phyloP scores from a whole-genome alignment of 2,797 vertebrate species.

The Paratrypauchen microcephalus region DNA sequence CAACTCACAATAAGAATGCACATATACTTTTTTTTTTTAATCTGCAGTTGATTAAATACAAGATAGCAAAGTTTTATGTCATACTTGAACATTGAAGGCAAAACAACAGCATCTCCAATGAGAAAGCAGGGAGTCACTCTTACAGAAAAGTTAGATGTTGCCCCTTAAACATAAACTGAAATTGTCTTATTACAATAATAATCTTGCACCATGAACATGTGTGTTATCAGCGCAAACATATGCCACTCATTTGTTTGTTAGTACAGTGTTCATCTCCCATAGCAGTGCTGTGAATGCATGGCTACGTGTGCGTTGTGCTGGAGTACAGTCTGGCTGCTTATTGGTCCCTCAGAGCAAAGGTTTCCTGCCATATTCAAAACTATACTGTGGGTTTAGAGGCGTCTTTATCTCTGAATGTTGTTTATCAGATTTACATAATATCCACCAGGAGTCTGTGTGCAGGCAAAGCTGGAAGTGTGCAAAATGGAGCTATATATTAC shows the following conservation, averaged over 20 bases:
- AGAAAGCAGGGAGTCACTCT: background rate
- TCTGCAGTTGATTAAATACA: no score
- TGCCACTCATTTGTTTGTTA: constrained; percentile 30
- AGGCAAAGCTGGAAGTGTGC: background rate
- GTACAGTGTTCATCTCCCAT: constrained; percentile 68
- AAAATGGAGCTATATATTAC: background rate
- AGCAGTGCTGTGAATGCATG: constrained; percentile 49
- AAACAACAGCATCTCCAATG: background rate
- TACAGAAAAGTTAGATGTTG: background rate
- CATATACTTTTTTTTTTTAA: no score
- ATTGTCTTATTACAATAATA: constrained; percentile 23
- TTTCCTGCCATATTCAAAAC: constrained; percentile 33
- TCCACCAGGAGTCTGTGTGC: constrained; percentile 2
- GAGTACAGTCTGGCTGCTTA: constrained; percentile 40
- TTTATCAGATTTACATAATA: constrained; percentile 24
- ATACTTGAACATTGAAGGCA: background rate
- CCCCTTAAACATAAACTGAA: constrained; percentile 17
- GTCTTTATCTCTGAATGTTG: constrained; percentile 2
- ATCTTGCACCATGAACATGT: constrained; percentile 20
- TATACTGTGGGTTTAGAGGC: constrained; percentile 10
- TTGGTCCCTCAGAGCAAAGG: constrained; percentile 50
- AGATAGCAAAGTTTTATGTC: no score
- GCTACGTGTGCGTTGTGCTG: constrained; percentile 37
- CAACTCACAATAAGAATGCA: no score
- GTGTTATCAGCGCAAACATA: constrained; percentile 60